Evolutionary conservation across 2,113 vertebrate genomes (phyloP).

Genomic region (Osmerus eperlanus): DNA sequence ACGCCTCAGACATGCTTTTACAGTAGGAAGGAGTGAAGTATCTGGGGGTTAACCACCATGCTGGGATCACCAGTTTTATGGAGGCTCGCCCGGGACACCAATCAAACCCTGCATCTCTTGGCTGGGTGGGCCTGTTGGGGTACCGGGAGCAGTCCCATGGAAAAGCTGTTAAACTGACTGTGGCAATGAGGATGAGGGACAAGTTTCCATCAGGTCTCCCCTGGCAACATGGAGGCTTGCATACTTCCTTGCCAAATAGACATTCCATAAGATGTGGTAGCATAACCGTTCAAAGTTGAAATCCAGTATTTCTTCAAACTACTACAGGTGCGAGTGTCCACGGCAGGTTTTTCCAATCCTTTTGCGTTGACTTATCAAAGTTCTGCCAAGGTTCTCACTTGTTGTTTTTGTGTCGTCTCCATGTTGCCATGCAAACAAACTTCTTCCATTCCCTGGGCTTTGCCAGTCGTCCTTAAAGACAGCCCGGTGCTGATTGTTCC

Average conservation of each 20-base stretch:
- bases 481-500: slow-evolving; percentile 59
- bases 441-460: slow-evolving; percentile 59
- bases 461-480: slow-evolving; percentile 52
- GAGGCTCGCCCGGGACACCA: slow-evolving; percentile 41
- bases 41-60: slow-evolving; percentile 61
- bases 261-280: slow-evolving; percentile 14
- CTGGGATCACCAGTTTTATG: slow-evolving; percentile 64
- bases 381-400: slow-evolving; percentile 24
- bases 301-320: slow-evolving; percentile 7
- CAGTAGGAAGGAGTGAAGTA: slow-evolving; percentile 69
- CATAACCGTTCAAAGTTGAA: neutral
- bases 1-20: slow-evolving; percentile 62
- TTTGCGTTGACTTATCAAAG: slow-evolving; percentile 29
- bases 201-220: slow-evolving; percentile 65
- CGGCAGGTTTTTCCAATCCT: slow-evolving; percentile 26
- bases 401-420: slow-evolving; percentile 49
- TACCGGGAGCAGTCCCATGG: slow-evolving; percentile 58
- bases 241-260: slow-evolving; percentile 29
- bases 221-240: slow-evolving; percentile 29
- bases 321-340: slow-evolving; percentile 30
- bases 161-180: slow-evolving; percentile 67
- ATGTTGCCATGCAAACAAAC: slow-evolving; percentile 63
- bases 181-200: slow-evolving; percentile 57
- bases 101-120: slow-evolving; percentile 67
- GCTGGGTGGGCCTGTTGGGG: slow-evolving; percentile 38